Evolutionary conservation across 2,113 vertebrate genomes (phyloP).

Genomic region (Pterophyllum scalare): DNA sequence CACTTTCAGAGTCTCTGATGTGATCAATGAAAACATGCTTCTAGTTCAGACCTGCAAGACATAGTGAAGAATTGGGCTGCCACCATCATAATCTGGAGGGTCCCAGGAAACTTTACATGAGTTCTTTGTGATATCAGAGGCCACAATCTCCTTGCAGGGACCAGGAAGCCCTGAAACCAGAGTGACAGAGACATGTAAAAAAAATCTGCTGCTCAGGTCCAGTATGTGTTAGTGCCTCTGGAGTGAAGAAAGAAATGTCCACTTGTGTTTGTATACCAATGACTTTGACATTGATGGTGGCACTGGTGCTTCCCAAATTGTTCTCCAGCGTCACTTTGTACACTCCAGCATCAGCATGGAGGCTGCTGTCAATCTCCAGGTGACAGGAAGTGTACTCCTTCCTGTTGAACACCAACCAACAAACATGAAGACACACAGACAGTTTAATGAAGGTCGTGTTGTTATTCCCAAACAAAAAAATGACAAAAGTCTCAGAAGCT

Average conservation of each 20-base stretch:
- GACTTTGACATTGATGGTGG: conserved; percentile 96
- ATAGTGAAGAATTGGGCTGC: conserved; percentile 93
- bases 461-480: background rate
- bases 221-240: rapidly evolving
- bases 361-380: conserved; percentile 88
- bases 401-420: conserved; percentile 49
- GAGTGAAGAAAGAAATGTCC: background rate
- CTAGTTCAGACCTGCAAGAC: conserved; percentile 81
- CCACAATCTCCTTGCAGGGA: conserved; percentile 92
- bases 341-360: conserved; percentile 90
- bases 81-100: conserved; percentile 95
- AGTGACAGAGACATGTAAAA: background rate
- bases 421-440: background rate
- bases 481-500: too few relatives aligned
- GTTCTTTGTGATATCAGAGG: conserved; percentile 93
- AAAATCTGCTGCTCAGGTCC: background rate
- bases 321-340: conserved; percentile 97
- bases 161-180: conserved; percentile 89
- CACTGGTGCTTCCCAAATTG: conserved; percentile 90
- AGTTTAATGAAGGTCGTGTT: background rate
- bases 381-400: conserved; percentile 87
- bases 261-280: conserved; percentile 84
- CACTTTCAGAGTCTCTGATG: background rate
- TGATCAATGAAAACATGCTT: background rate
- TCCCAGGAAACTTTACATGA: conserved; percentile 97